Base-by-base conservation (phyloP, 2,113 vertebrate genomes). In the Zosterops hypoxanthus region DNA sequence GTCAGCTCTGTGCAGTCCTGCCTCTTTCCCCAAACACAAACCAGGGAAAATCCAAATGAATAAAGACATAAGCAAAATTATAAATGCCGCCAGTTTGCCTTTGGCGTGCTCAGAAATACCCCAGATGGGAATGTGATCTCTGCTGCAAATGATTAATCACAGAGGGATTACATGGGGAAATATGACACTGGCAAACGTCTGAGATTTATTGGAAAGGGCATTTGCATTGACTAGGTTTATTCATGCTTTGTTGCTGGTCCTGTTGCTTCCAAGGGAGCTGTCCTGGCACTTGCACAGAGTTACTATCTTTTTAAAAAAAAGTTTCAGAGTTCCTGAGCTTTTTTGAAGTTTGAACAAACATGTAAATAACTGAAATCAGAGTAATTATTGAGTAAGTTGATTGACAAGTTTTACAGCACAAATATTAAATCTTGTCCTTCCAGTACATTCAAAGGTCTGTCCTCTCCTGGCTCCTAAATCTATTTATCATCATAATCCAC, bases 181-280 rank as follows among this genome's bases (percentile, higher is more conserved):
- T 41, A 14, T 3, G 75, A 93, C 59, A 17, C 90, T 70, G 75
- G 76, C 22, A 44, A 59, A 80, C 44, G 78, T 10, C 70, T 87
- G 90, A 81, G 85, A 70, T 94, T 53, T 90, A 86, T 64, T 95
- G 92, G 88, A 90, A 97, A 92, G 85, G 92, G 71, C 70, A 77
- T 82, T 69, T 93, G 85, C 92, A 26, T 16, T 73, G 90, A 83
- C 52, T 16, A 3, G 42, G 59, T 85, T 95, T 96, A 92, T 94
- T 95, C 92, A 88, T 83, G 75, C 69, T 90, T 90, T 92, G 66
- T 46, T 69, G 36, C 46, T 26, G 6, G 44, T 20, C 31, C 55
- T 33, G 5, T 26, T 0, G 0, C 85, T 87, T 85, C 70, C 79
- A 56, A 53, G 33, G 64, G 70, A 91, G 55, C 57, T 72, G 12